phyloP scores from a whole-genome alignment of 2,888 invertebrate species.

The Euproctis similis region DNA sequence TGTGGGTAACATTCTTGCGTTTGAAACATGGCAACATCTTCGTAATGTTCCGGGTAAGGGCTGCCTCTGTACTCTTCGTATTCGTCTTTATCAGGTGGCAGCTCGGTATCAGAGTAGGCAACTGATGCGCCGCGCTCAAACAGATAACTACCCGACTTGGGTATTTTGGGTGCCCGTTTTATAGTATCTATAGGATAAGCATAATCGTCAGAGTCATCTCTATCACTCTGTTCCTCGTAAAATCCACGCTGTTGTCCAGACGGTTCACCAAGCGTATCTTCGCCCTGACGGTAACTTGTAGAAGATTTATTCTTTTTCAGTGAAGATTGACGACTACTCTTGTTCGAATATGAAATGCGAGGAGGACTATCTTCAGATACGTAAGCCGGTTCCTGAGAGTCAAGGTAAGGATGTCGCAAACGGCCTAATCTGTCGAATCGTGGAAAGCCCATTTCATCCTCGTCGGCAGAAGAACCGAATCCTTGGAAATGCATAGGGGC shows the following conservation, averaged over 20 bases:
- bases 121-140: constrained; percentile 64
- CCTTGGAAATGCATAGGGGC: constrained; percentile 76
- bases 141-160: constrained; percentile 57
- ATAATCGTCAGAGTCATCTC: constrained; percentile 69
- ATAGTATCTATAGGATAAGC: constrained; percentile 71
- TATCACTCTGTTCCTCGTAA: constrained; percentile 62
- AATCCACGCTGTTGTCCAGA: constrained; percentile 49
- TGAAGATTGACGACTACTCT: constrained; percentile 67
- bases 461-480: constrained; percentile 78
- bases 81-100: constrained; percentile 60
- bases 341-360: constrained; percentile 62
- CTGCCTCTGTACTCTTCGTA: constrained; percentile 64
- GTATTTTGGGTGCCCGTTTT: constrained; percentile 64
- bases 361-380: constrained; percentile 69
- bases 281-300: constrained; percentile 49
- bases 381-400: constrained; percentile 63
- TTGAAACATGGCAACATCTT: constrained; percentile 62
- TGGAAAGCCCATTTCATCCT: constrained; percentile 81
- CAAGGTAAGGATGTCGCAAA: constrained; percentile 68
- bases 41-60: constrained; percentile 67
- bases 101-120: constrained; percentile 62
- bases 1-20: constrained; percentile 69
- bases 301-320: constrained; percentile 59
- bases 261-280: constrained; percentile 53
- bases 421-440: constrained; percentile 77